Base-by-base conservation (phyloP, 1,140 invertebrate species). In the Eubasilissa regina region DNA sequence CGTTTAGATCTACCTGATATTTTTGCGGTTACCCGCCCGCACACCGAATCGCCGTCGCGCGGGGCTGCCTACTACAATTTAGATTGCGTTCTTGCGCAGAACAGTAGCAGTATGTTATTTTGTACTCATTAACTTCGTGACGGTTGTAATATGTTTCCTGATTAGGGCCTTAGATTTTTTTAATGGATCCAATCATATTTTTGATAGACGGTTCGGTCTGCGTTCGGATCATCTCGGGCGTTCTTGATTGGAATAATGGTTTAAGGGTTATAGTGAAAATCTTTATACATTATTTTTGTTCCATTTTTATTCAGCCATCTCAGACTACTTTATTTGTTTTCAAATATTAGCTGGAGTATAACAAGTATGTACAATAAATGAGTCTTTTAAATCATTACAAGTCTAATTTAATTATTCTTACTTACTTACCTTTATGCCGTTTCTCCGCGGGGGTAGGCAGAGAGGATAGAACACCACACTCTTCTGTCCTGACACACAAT, bases 71-170 rank as follows among this genome's bases (percentile, higher is more conserved):
- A 78, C 48, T 75, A 75, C 62, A 76, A 19, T 76, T 78, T 76
- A 81, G 75, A 81, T 78, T 81, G 77, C 72, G 80, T 81, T 47
- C 80, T 21, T 35, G 56, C 78, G 60, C 25, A 35, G 53, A 64
- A 56, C 77, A 78, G 80, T 78, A 81, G 77, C 80, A 45, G 44
- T 70, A 43, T 77, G 77, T 81, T 77, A 73, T 81, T 75, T 78
- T 25, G 75, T 75, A 43, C 58, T 74, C 77, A 81, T 81, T 81
- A 81, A 81, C 70, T 81, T 81, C 80, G 80, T 81, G 80, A 81
- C 80, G 78, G 51, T 75, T 75, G 62, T 81, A 81, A 78, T 81
- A 78, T 78, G 80, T 78, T 81, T 81, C 62, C 80, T 79, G 80
- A 81, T 81, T 81, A 78, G 62, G 55, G 35, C 45, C 66, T 70